A percentile compares a stretch with the other conserved stretches of the same genome.
Conservation (phyloP, 2,797 vertebrate species). For the Ctenopoma multispine region DNA sequence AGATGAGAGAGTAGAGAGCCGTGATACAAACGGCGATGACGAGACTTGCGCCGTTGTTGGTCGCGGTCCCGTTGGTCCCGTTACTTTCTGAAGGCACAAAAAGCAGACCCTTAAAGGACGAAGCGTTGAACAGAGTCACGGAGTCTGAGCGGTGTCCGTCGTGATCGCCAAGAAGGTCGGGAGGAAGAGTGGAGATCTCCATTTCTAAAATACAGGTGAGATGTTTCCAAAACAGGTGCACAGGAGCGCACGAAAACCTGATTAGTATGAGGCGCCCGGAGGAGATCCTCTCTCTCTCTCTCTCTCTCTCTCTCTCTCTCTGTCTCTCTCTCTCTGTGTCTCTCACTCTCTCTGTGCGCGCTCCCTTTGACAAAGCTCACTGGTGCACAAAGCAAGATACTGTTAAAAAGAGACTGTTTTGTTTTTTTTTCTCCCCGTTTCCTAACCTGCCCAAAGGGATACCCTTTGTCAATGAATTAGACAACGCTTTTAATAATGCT, state of each 20-base stretch:
- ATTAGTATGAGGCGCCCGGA: conserved; percentile 21
- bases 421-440: not conserved
- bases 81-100: conserved; percentile 67
- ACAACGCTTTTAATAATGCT: conserved; percentile 4
- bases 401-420: not conserved
- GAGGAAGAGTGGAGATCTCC: conserved; percentile 82
- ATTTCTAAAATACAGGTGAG: conserved; percentile 37
- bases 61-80: conserved; percentile 66
- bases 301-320: not conserved
- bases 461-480: conserved; percentile 33
- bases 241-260: conserved; percentile 37
- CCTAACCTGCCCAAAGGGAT: not conserved
- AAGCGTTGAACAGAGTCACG: conserved; percentile 76
- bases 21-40: conserved; percentile 92
- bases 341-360: not conserved
- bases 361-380: conserved; percentile 20
- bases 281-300: conserved; percentile 10
- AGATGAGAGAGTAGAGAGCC: conserved; percentile 93
- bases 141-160: conserved; percentile 60
- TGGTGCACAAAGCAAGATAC: conserved; percentile 18
- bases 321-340: not conserved
- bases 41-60: conserved; percentile 74
- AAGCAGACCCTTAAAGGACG: conserved; percentile 64
- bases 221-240: conserved; percentile 14
- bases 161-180: conserved; percentile 65